Conservation (phyloP, 2,113 vertebrate species). For the Baryphthengus martii region DNA sequence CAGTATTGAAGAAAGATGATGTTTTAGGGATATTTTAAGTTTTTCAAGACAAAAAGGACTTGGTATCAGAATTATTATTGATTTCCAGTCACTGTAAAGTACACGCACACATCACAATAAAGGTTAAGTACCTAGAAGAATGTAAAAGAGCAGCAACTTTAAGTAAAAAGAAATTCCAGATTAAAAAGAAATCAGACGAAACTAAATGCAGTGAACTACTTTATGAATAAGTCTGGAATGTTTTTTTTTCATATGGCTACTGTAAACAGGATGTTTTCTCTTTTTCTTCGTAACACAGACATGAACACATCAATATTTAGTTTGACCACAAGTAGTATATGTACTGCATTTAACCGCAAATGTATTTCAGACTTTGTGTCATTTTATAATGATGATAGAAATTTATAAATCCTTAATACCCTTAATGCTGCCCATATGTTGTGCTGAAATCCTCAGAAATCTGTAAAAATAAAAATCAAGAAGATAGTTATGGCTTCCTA, state of each 20-base stretch:
- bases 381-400: conserved; percentile 2
- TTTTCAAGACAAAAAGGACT: conserved; percentile 21
- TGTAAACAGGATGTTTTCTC: not conserved
- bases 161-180: not conserved
- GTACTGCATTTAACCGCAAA: not conserved
- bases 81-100: conserved; percentile 45
- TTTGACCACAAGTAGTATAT: not conserved
- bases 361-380: not conserved
- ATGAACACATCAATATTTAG: not conserved
- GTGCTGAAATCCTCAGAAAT: conserved; percentile 60
- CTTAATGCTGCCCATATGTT: conserved; percentile 57
- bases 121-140: conserved; percentile 32
- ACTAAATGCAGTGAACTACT: not conserved
- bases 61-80: conserved; percentile 50
- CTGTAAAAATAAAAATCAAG: conserved; percentile 58
- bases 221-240: not conserved
- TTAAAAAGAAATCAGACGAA: not conserved
- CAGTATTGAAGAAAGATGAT: not conserved
- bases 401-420: conserved; percentile 57
- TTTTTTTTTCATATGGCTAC: not conserved
- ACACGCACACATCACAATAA: conserved; percentile 4
- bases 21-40: conserved; percentile 1
- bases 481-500: conserved; percentile 31
- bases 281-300: not conserved
- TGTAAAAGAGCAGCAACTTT: not conserved